Conservation (phyloP, 2,888 invertebrate species). For the Drosophila eohydei region DNA sequence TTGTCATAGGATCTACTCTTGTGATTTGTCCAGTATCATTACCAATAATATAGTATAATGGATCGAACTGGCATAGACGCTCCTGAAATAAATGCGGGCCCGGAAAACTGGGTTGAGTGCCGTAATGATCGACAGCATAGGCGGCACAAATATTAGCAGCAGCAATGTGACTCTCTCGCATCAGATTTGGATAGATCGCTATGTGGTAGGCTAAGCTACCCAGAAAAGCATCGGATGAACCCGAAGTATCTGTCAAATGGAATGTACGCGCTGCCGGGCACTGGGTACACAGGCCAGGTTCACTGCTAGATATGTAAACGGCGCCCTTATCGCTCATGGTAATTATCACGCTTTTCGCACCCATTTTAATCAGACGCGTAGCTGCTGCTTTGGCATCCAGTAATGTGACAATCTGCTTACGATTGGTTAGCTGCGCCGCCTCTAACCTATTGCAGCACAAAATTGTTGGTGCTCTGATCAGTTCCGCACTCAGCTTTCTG, state of each 20-base stretch:
- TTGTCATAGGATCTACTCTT: no score
- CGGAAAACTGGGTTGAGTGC: slow-evolving; percentile 59
- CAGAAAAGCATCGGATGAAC: slow-evolving; percentile 96
- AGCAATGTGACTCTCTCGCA: slow-evolving; percentile 89
- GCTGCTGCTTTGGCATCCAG: slow-evolving; percentile 88
- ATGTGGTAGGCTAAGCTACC: slow-evolving; percentile 94
- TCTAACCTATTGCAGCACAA: slow-evolving; percentile 97
- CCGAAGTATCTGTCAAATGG: slow-evolving; percentile 93
- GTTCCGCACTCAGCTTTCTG: slow-evolving; percentile 87
- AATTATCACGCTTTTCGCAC: slow-evolving; percentile 92
- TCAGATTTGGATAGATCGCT: slow-evolving; percentile 87
- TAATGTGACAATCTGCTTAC: slow-evolving; percentile 48
- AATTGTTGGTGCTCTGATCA: slow-evolving; percentile 89
- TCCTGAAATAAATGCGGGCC: slow-evolving; percentile 8
- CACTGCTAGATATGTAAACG: slow-evolving; percentile 86
- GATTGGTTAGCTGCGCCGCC: slow-evolving; percentile 88
- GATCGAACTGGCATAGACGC: slow-evolving; percentile 28
- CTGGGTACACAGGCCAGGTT: slow-evolving; percentile 85
- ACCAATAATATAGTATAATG: slow-evolving; percentile 27
- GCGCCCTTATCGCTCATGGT: slow-evolving; percentile 94
- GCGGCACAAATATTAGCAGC: slow-evolving; percentile 92
- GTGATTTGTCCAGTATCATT: not conserved
- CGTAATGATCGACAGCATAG: no score
- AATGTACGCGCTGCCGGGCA: slow-evolving; percentile 88
- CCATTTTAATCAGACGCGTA: slow-evolving; percentile 87